Percentiles rank a stretch among this genome's conserved stretches.
phyloP scores from a whole-genome alignment of 2,113 vertebrate species.

The Semicossyphus pulcher region DNA sequence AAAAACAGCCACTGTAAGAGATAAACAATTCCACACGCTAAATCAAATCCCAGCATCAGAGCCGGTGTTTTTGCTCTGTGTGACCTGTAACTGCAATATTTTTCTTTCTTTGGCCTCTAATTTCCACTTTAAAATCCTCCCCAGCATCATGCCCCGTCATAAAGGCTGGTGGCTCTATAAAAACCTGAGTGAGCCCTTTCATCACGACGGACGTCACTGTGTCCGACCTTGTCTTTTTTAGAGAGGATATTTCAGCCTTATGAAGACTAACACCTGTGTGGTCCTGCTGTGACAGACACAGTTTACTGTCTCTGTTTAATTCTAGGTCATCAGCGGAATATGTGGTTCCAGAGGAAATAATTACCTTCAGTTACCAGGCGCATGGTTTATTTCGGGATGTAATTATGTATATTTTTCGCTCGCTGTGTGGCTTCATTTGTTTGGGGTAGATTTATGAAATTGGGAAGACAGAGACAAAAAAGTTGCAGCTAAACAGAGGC shows the following conservation, averaged over 20 bases:
- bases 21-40: neutral
- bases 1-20: neutral
- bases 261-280: slow-evolving; percentile 5
- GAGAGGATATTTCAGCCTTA: slow-evolving; percentile 27
- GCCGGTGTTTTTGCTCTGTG: no score
- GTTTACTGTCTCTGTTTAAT: slow-evolving; percentile 11
- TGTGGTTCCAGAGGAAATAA: slow-evolving; percentile 40
- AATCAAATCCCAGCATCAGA: no score
- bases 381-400: slow-evolving; percentile 15
- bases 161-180: neutral
- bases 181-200: neutral
- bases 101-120: neutral
- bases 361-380: neutral
- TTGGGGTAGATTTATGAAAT: neutral
- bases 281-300: slow-evolving; percentile 8
- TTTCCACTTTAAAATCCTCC: neutral
- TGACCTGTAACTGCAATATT: neutral
- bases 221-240: slow-evolving; percentile 44
- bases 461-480: neutral
- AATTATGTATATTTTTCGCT: slow-evolving; percentile 13
- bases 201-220: neutral
- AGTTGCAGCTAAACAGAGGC: neutral
- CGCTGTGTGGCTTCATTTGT: neutral
- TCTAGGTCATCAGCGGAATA: slow-evolving; percentile 32
- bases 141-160: neutral